Evolutionary conservation across 1,140 invertebrate genomes (phyloP), one percentile per base, ranked within the genome.

Genomic region (Drosophila funebris): DNA sequence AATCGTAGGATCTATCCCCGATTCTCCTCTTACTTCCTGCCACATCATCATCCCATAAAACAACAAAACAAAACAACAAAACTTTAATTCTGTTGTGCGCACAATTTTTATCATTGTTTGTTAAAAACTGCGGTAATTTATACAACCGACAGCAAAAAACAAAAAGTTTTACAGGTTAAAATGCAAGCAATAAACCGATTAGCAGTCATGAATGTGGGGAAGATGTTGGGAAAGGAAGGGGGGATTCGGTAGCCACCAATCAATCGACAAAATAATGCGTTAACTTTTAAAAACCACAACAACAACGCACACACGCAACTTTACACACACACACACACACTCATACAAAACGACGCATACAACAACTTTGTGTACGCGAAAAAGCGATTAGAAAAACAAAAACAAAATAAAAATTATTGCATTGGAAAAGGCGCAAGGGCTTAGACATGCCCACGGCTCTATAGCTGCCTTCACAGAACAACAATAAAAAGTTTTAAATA

Each of bases 61-160:
- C 24, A 52, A 60, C 22, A 36, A 60, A 56, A 57, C 50, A 63
- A 57, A 68, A 50, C 41, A 54, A 70, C 71, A 46, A 62, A 87
- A 85, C 73, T 82, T 88, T 72, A 82, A 88, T 77, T 80, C 73
- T 74, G 75, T 71, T 64, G 52, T 76, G 74, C 69, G 61, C 54
- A 78, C 69, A 78, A 78, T 83, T 82, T 80, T 83, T 83, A 84
- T 84, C 80, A 85, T 83, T 81, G 77, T 73, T 85, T 82, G 61
- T 80, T 76, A 85, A 82, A 83, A 85, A 83, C 81, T 85, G 83
- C 83, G 81, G 82, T 88, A 85, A 88, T 85, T 85, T 85, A 88
- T 83, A 85, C 80, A 76, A 67, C 56, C 54, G 18, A 72, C 58
- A 61, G 56, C 44, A 48, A 85, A 85, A 85, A 77, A 61, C 54